A percentile compares a stretch with the other conserved stretches of the same genome.
Conservation (phyloP, 2,113 vertebrate species). For the Rhea pennata region DNA sequence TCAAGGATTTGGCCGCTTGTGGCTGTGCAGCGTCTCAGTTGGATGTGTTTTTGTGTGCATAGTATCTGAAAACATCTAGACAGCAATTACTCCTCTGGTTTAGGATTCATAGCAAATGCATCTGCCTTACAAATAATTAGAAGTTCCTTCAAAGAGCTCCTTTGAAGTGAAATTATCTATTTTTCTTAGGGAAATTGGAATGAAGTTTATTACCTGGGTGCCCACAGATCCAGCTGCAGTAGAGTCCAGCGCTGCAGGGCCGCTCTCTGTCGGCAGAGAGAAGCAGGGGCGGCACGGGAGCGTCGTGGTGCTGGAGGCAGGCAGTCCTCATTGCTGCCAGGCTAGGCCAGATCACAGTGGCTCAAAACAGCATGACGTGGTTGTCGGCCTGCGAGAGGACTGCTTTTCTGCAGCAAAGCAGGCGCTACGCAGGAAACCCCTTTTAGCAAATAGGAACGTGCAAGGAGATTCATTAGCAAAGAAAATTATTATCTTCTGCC, state of each 20-base stretch:
- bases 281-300: accelerated
- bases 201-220: not conserved
- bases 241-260: not conserved
- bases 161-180: not conserved
- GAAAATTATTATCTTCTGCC: not conserved
- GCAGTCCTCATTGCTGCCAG: accelerated
- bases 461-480: not conserved
- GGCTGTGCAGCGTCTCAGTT: not conserved
- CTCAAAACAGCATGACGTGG: not conserved
- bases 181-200: not conserved
- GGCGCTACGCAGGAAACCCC: not conserved
- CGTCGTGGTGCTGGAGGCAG: accelerated
- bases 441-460: not conserved
- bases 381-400: not conserved
- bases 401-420: not conserved
- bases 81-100: not conserved
- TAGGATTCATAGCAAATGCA: not conserved
- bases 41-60: not conserved
- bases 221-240: not conserved
- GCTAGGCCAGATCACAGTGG: accelerated
- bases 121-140: not conserved
- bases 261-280: not conserved
- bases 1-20: not conserved
- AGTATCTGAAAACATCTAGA: not conserved
- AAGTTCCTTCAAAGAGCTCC: not conserved